A percentile compares a stretch with the other conserved stretches of the same genome.
Conservation (phyloP, 2,113 vertebrate genomes). For the Dasyornis broadbenti region DNA sequence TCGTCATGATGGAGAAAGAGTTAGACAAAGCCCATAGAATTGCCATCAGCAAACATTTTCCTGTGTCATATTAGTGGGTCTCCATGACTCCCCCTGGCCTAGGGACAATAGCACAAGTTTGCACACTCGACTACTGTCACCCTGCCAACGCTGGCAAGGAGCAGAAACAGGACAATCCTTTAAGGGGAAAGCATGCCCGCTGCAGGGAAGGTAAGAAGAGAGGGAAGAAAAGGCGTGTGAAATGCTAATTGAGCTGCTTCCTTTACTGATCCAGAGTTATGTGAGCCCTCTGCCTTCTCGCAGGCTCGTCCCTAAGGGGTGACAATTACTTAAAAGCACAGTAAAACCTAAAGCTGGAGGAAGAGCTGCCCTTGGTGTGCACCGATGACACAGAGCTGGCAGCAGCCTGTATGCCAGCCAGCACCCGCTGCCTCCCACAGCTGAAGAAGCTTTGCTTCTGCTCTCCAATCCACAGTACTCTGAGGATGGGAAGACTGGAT, state of each 20-base stretch:
- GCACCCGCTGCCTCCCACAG: fast-evolving
- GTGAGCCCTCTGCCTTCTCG: conserved; percentile 71
- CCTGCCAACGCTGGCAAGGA: conserved; percentile 98
- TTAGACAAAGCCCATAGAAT: conserved; percentile 99
- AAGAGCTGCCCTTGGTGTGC: neutral
- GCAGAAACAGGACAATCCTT: conserved; percentile 93
- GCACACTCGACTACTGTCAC: conserved; percentile 99
- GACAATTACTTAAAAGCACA: conserved; percentile 63
- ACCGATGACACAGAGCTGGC: neutral
- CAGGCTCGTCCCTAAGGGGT: conserved; percentile 60
- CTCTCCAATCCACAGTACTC: neutral
- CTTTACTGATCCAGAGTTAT: conserved; percentile 81
- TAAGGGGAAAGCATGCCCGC: conserved; percentile 84
- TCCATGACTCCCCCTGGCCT: conserved; percentile 98
- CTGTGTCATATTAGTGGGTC: conserved; percentile 99
- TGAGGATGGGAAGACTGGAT: neutral
- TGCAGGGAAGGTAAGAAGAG: conserved; percentile 87
- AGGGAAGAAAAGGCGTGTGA: conserved; percentile 87
- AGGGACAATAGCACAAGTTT: conserved; percentile 99
- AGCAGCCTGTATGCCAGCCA: neutral
- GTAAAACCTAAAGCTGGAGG: conserved; percentile 2
- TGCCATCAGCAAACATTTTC: conserved; percentile 99
- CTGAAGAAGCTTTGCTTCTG: neutral
- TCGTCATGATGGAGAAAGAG: conserved; percentile 99
- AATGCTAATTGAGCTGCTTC: conserved; percentile 96